Conservation (phyloP, 2,888 invertebrate genomes). For the Buathra laborator region DNA sequence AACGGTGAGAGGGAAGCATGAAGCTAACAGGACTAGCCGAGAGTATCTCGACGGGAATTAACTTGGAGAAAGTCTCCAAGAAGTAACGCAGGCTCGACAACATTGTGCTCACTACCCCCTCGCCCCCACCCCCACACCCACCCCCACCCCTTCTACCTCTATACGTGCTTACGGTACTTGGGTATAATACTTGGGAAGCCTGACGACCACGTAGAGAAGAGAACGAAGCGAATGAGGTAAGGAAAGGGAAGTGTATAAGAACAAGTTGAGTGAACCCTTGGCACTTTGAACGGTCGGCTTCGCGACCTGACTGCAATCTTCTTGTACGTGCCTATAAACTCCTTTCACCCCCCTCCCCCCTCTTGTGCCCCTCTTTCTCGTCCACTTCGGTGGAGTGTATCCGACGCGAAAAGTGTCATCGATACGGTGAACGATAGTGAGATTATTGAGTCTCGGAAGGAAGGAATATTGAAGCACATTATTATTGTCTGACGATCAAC, state of each 20-base stretch:
- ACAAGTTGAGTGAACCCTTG: conserved; percentile 35
- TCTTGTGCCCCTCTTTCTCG: conserved; percentile 69
- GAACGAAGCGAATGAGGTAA: conserved; percentile 46
- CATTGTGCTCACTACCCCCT: conserved; percentile 14
- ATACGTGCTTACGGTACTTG: conserved; percentile 44
- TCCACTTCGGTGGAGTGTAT: conserved; percentile 35
- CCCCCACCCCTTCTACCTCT: neutral
- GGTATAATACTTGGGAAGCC: conserved; percentile 25
- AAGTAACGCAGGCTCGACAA: conserved; percentile 48
- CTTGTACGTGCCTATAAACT: conserved; percentile 48
- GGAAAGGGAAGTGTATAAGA: conserved; percentile 6
- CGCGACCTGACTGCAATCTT: conserved; percentile 11
- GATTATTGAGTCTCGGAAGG: conserved; percentile 14
- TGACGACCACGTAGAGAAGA: conserved; percentile 4
- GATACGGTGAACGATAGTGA: conserved; percentile 37
- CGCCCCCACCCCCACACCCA: too few relatives aligned
- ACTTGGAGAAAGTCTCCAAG: conserved; percentile 54
- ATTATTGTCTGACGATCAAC: conserved; percentile 27
- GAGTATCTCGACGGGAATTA: conserved; percentile 57
- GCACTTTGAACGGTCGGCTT: conserved; percentile 3
- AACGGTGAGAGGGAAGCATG: neutral
- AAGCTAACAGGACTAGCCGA: conserved; percentile 19
- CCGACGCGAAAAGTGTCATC: conserved; percentile 40
- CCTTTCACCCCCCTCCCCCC: conserved; percentile 25
- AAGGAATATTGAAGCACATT: conserved; percentile 19